Evolutionary conservation across 92 coral and sea anemone genomes (phyloP), one percentile per base, ranked within the genome.

Genomic region (Phenganax subtilis): DNA sequence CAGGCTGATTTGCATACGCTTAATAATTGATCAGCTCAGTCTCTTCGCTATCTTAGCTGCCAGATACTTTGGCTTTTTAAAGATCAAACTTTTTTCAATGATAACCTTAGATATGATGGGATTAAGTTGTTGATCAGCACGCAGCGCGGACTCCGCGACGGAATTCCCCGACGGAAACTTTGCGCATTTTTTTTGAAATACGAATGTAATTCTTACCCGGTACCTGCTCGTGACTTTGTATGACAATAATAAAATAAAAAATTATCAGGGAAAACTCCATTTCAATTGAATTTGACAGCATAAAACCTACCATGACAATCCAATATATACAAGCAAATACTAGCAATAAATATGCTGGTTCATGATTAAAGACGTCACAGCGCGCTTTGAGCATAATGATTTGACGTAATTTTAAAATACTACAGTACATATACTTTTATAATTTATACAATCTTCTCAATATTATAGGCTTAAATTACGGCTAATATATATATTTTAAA

Each of bases 1-100:
- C 83, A 79, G 20, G 54, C 53, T 28, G 25, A 79, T 79, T 79
- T 79, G 83, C 83, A 79, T 79, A 79, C 15, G 74, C 59, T 79
- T 79, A 79, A 79, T 79, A 30, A 79, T 79, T 79, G 31, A 79
- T 64, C 1, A 79, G 9, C 1, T 37, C 62, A 55, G 64, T 76
- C 37, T 6, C 57, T 52, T 44, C 62, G 29, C 61, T 64, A 52
- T 64, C 37, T 68, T 30, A 68, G 61, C 83, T 62, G 53, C 83
- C 73, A 15, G 83, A 62, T 79, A 20, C 65, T 79, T 64, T 47
- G 9, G 27, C 54, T 10, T 51, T 28, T 79, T 79, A 79, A 79
- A 79, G 63, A 79, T 62, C 65, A 51, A 79, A 54, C 74, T 52
- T 79, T 31, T 11, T 10, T 15, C 52, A 12, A 11, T 60, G n/a